These are phyloP conservation scores for Abramis brama DNA, from an alignment of 2,113 vertebrate genomes.

Conservation along the genomic window DNA sequence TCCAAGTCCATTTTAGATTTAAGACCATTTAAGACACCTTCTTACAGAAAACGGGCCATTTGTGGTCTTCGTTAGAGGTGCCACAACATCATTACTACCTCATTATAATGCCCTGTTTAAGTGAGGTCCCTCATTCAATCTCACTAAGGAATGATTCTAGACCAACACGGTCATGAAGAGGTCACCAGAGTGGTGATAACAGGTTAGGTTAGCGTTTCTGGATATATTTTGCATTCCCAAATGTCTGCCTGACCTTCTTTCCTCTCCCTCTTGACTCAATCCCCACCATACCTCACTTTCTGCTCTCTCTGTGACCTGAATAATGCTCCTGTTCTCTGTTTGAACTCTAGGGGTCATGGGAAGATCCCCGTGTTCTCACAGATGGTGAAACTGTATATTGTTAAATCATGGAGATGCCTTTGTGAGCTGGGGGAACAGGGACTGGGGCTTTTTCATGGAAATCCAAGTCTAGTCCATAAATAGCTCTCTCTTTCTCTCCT, in stretches of 20 bases:
- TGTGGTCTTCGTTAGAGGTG: neutral
- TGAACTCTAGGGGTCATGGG: slow-evolving; percentile 70
- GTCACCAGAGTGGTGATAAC: slow-evolving; percentile 14
- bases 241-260: neutral
- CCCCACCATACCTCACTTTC: slow-evolving; percentile 16
- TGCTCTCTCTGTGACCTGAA: slow-evolving; percentile 17
- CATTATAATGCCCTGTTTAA: slow-evolving; percentile 3
- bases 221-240: neutral
- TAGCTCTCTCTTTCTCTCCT: slow-evolving; percentile 36
- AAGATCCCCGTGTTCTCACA: slow-evolving; percentile 62
- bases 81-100: slow-evolving; percentile 20
- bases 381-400: slow-evolving; percentile 64
- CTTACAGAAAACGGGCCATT: neutral
- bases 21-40: neutral
- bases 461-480: slow-evolving; percentile 58
- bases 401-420: slow-evolving; percentile 58
- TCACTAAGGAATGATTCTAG: slow-evolving; percentile 3
- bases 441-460: slow-evolving; percentile 56
- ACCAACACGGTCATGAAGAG: slow-evolving; percentile 33
- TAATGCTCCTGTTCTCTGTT: slow-evolving; percentile 33
- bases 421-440: slow-evolving; percentile 50
- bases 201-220: neutral
- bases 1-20: neutral
- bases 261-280: slow-evolving; percentile 40
- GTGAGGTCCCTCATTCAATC: slow-evolving; percentile 10